phyloP scores from a whole-genome alignment of 2,113 vertebrate species.

The Pachyramphus minor region DNA sequence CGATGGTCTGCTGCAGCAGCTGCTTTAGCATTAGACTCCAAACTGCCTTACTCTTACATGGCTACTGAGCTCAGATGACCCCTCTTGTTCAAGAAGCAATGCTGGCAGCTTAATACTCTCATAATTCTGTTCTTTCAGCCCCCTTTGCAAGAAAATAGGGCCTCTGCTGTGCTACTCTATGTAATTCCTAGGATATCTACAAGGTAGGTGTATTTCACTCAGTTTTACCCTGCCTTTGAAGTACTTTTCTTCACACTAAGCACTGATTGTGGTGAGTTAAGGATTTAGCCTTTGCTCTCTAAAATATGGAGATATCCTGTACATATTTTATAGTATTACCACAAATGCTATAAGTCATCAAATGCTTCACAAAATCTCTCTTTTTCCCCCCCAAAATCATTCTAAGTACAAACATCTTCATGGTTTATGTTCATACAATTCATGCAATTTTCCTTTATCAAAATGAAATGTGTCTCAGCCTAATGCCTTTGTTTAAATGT shows the following conservation, averaged over 20 bases:
- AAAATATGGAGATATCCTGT: background rate
- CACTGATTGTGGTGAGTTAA: background rate
- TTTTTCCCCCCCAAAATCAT: background rate
- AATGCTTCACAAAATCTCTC: background rate
- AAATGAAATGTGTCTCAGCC: background rate
- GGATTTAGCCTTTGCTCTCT: background rate
- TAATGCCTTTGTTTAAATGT: background rate
- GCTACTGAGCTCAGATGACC: background rate
- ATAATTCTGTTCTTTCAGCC: background rate
- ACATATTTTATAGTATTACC: background rate
- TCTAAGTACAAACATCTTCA: background rate
- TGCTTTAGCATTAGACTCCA: background rate
- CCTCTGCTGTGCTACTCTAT: background rate
- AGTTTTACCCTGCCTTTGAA: background rate
- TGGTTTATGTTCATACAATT: background rate
- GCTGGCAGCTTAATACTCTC: background rate
- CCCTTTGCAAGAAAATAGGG: background rate
- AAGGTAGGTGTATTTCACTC: background rate
- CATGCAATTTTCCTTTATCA: background rate
- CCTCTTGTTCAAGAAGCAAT: background rate
- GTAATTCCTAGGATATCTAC: background rate
- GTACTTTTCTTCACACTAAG: background rate
- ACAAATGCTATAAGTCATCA: background rate
- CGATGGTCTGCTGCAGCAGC: background rate
- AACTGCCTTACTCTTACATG: background rate